Percentiles rank a stretch among this genome's conserved stretches.
phyloP scores from a whole-genome alignment of 2,888 invertebrate species.

The Bombyx huttoni region DNA sequence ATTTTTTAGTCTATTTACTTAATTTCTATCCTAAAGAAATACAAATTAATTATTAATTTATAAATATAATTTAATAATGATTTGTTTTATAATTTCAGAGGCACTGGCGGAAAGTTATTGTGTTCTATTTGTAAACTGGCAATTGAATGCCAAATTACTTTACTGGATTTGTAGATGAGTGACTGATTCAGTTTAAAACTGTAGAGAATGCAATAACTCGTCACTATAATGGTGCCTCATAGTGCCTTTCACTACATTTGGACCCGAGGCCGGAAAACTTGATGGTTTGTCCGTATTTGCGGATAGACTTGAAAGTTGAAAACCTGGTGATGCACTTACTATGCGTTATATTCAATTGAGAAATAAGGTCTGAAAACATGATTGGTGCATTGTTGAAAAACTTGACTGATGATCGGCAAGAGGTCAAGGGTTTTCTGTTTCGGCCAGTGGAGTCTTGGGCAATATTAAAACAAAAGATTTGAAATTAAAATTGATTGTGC shows the following conservation, averaged over 20 bases:
- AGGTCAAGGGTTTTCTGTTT: constrained; percentile 72
- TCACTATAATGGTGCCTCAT: constrained; percentile 69
- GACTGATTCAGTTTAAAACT: constrained; percentile 48
- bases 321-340: constrained; percentile 69
- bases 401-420: constrained; percentile 64
- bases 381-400: constrained; percentile 69
- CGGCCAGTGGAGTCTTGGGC: constrained; percentile 70
- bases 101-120: constrained; percentile 84
- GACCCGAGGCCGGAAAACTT: constrained; percentile 71
- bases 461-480: constrained; percentile 22
- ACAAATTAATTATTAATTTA: constrained; percentile 7
- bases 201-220: constrained; percentile 72
- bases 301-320: constrained; percentile 70
- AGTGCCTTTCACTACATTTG: constrained; percentile 69
- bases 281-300: constrained; percentile 66
- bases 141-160: constrained; percentile 62
- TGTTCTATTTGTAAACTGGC: constrained; percentile 69
- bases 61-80: constrained; percentile 20
- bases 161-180: constrained; percentile 58
- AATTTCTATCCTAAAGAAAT: constrained; percentile 3
- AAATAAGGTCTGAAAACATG: constrained; percentile 18
- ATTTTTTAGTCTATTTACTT: constrained; percentile 3
- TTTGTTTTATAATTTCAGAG: constrained; percentile 83
- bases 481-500: constrained; percentile 22
- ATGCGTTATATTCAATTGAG: constrained; percentile 17